Conservation (phyloP, 2,888 invertebrate species). For the Conops quadrifasciatus region DNA sequence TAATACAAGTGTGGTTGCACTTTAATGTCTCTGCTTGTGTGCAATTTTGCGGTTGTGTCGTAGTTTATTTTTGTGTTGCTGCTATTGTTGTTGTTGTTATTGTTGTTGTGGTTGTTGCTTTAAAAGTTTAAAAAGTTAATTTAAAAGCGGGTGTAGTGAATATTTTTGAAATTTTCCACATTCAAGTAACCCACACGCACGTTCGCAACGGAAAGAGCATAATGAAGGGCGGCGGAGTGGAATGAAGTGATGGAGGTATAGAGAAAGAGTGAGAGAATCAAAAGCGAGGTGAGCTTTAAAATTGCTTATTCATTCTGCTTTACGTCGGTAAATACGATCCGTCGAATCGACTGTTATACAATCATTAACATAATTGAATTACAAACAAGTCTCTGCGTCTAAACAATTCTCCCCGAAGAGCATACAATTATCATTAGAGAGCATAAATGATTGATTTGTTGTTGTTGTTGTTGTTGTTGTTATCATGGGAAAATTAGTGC, state of each 20-base stretch:
- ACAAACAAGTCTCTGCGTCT: constrained; percentile 58
- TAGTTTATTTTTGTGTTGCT: constrained; percentile 20
- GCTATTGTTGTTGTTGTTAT: constrained; percentile 23
- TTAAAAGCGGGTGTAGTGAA: constrained; percentile 21
- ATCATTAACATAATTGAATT: constrained; percentile 65
- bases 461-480: background rate
- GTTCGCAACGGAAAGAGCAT: background rate
- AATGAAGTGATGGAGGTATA: background rate
- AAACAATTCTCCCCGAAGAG: constrained; percentile 20
- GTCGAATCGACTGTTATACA: constrained; percentile 64
- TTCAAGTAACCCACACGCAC: background rate
- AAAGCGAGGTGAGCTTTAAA: constrained; percentile 33
- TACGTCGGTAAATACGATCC: constrained; percentile 64
- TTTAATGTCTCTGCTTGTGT: constrained; percentile 12
- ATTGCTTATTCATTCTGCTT: constrained; percentile 62
- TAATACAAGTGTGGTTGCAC: background rate
- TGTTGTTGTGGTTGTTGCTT: background rate
- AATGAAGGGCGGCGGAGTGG: background rate
- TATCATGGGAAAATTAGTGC: background rate
- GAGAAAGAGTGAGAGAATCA: background rate
- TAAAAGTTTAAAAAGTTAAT: constrained; percentile 23
- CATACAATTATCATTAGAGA: background rate
- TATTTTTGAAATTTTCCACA: constrained; percentile 17
- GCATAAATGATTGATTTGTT: background rate
- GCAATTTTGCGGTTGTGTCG: constrained; percentile 26